phyloP scores from a whole-genome alignment of 2,888 invertebrate genomes.

The Hirtodrosophila confusa region DNA sequence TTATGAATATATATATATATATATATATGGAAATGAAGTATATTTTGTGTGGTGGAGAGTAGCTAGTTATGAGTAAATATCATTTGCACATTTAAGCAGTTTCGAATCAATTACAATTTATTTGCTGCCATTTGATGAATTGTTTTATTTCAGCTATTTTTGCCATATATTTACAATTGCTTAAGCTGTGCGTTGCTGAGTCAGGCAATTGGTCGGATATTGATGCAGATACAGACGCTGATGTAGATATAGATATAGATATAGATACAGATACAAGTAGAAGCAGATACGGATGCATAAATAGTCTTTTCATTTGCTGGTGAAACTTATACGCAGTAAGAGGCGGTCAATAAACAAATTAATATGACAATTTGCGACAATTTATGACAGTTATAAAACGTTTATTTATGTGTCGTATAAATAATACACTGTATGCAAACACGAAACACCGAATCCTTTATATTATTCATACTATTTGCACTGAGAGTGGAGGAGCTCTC shows the following conservation, averaged over 20 bases:
- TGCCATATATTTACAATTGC: conserved; percentile 5
- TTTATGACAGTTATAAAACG: conserved; percentile 48
- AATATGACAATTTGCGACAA: conserved; percentile 51
- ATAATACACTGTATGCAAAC: conserved; percentile 10
- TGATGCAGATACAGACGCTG: conserved; percentile 6
- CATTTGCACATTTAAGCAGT: no score
- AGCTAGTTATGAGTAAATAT: no score
- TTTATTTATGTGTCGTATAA: conserved; percentile 34
- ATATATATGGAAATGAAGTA: no score
- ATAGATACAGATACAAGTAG: background rate
- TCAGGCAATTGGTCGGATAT: conserved; percentile 22
- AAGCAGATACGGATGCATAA: conserved; percentile 21
- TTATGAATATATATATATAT: no score
- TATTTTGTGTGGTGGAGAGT: no score
- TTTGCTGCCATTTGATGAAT: no score
- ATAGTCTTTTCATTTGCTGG: conserved; percentile 27
- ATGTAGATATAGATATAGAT: background rate
- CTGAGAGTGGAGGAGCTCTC: background rate
- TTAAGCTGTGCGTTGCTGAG: conserved; percentile 28
- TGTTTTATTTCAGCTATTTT: no score
- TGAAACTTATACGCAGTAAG: conserved; percentile 17
- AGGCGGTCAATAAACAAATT: conserved; percentile 46
- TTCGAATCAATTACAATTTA: no score
- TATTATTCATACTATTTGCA: no score
- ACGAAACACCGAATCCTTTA: no score